Evolutionary conservation across 1,140 invertebrate genomes (phyloP).

Genomic region (Lasioglossum albipes): DNA sequence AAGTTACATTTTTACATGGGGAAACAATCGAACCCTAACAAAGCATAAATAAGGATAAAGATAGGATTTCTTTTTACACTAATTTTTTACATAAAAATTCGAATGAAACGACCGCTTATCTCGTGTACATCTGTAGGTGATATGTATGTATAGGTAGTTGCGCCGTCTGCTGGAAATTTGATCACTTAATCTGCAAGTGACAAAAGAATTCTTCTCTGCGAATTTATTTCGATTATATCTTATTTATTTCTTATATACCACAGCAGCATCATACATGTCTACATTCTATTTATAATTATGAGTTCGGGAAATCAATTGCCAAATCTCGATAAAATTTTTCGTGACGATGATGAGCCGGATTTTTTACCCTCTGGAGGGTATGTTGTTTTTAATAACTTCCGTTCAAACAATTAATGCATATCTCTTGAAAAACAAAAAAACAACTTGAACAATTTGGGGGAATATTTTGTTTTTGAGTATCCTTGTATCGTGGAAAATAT

Average conservation of each 20-base stretch:
- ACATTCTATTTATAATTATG: slow-evolving; percentile 44
- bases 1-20: no score
- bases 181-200: not conserved
- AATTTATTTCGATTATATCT: not conserved
- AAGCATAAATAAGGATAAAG: no score
- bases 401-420: not conserved
- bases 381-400: slow-evolving; percentile 21
- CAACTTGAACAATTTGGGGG: not conserved
- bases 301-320: slow-evolving; percentile 62
- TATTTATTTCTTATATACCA: not conserved
- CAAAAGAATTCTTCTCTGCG: not conserved
- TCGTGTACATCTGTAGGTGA: no score
- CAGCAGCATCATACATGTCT: no score
- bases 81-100: no score
- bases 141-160: no score
- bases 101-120: no score
- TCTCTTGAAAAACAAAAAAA: slow-evolving; percentile 6
- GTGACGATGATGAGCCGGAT: slow-evolving; percentile 69
- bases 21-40: no score
- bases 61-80: no score
- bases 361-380: slow-evolving; percentile 68
- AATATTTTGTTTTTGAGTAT: not conserved
- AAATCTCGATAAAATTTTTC: slow-evolving; percentile 70
- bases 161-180: no score
- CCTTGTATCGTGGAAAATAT: not conserved